A percentile compares a stretch with the other conserved stretches of the same genome.
phyloP scores from a whole-genome alignment of 2,888 invertebrate genomes.

The Agrochola macilenta region DNA sequence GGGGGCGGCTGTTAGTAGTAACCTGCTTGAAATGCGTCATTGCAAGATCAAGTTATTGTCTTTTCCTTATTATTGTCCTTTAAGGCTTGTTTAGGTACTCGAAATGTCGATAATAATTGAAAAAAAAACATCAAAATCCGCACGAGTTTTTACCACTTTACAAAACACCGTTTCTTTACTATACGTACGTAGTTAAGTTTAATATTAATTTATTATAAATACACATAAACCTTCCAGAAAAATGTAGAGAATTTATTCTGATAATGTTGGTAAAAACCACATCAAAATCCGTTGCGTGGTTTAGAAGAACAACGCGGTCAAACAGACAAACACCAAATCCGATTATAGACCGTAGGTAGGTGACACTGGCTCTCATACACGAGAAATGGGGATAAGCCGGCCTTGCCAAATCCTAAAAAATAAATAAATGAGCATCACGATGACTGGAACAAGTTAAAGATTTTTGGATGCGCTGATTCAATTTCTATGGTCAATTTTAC shows the following conservation, averaged over 20 bases:
- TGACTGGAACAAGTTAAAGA: not conserved
- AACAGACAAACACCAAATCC: not conserved
- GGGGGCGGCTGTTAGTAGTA: not conserved
- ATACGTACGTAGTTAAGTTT: not conserved
- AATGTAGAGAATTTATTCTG: not conserved
- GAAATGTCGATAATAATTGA: not conserved
- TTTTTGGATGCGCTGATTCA: not conserved
- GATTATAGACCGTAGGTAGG: not conserved
- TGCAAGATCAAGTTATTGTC: conserved; percentile 3
- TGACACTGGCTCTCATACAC: not conserved
- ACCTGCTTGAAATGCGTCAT: not conserved
- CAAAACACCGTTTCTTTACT: not conserved
- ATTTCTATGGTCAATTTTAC: not conserved
- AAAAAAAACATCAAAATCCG: not conserved
- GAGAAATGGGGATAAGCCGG: too few relatives aligned
- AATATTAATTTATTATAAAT: not conserved
- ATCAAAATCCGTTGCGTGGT: not conserved
- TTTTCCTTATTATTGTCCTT: not conserved
- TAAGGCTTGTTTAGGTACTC: not conserved
- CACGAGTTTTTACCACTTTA: not conserved
- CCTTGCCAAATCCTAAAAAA: not conserved
- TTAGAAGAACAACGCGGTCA: not conserved
- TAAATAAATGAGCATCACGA: not conserved
- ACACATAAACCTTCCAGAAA: too few relatives aligned
- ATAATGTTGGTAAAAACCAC: not conserved